Evolutionary conservation across 2,113 vertebrate genomes (phyloP).

Genomic region (Urocynchramus pylzowi): DNA sequence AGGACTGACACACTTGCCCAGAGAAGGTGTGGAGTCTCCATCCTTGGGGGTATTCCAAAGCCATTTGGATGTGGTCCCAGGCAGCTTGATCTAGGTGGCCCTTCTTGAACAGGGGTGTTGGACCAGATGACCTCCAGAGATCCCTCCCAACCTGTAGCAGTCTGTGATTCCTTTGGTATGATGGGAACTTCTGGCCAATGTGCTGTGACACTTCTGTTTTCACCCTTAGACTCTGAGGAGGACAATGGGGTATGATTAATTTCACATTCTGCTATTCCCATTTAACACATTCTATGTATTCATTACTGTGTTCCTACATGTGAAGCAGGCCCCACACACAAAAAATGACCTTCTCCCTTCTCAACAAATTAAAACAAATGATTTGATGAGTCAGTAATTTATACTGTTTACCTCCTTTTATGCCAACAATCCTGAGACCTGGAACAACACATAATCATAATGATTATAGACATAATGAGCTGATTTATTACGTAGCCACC

Average conservation of each 20-base stretch:
- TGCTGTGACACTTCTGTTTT: background rate
- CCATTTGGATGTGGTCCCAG: background rate
- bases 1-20: background rate
- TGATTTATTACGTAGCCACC: slow-evolving; percentile 47
- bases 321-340: background rate
- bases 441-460: slow-evolving; percentile 43
- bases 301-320: background rate
- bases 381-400: slow-evolving; percentile 59
- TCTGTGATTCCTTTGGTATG: background rate
- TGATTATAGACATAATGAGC: slow-evolving; percentile 34
- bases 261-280: background rate
- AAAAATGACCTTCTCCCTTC: background rate
- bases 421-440: slow-evolving; percentile 35
- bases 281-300: background rate
- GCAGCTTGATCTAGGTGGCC: background rate
- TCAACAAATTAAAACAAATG: background rate
- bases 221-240: background rate
- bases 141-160: background rate
- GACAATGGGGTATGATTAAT: background rate
- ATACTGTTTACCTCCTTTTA: slow-evolving; percentile 31
- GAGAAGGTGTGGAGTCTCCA: background rate
- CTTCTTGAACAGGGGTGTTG: background rate
- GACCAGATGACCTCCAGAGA: background rate
- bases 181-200: background rate
- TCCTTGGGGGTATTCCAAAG: background rate